Base-by-base conservation (phyloP, 2,888 invertebrate genomes). In the Eubasilissa splendida region DNA sequence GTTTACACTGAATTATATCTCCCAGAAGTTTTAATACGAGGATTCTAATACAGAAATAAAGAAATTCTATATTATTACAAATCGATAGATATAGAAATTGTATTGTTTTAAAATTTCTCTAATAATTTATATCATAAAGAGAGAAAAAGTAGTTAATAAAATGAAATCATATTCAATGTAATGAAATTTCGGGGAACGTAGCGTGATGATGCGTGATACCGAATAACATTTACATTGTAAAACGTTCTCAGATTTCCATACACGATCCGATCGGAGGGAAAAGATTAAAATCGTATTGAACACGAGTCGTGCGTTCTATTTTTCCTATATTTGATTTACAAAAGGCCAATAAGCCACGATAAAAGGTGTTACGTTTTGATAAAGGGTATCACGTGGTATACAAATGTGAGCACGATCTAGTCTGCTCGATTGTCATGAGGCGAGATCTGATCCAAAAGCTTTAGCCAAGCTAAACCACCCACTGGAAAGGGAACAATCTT, bases 231-330 rank as follows among this genome's bases (percentile, higher is more conserved):
- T 74, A 77, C 68, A 68, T 65, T 77, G 68, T 81, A 75, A 78
- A 84, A 84, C 79, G 84, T 76, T 80, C 76, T 82, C 76, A 76
- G 84, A 85, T 85, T 84, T 81, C 84, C 85, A 85, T 85, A 84
- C 83, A 84, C 84, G 83, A 78, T 83, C 84, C 79, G 81, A 84
- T 83, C 84, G 84, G 78, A 80, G 79, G 84, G 84, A 84, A 84
- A 82, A 84, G 84, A 85, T 84, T 82, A 81, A 80, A 82, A 82
- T 83, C 84, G 82, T 79, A 79, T 75, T 74, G 77, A 71, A 78
- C 80, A 56, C 84, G 83, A 84, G 84, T 84, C 84, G 82, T 82
- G 83, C 82, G 80, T 80, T 77, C 83, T 71, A 79, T 80, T 80
- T 83, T 76, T 76, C 73, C 56, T 76, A 78, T 82, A 80, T 82